phyloP scores from a whole-genome alignment of 2,888 invertebrate genomes.

The Lasioglossum pauxillum region DNA sequence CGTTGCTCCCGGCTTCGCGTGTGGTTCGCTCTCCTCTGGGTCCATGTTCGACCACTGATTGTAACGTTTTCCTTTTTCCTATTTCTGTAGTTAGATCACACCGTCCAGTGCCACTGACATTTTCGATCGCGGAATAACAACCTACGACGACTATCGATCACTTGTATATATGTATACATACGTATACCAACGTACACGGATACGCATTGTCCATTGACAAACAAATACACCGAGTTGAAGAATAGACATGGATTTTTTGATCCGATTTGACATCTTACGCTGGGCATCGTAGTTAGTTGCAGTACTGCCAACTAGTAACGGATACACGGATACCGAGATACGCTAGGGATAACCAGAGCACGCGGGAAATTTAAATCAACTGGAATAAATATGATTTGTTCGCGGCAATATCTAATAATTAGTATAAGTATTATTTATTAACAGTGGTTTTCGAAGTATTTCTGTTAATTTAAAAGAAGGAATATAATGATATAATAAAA shows the following conservation, averaged over 20 bases:
- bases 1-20: constrained; percentile 45
- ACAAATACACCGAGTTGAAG: neutral
- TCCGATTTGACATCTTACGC: neutral
- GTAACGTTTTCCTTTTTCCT: neutral
- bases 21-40: constrained; percentile 59
- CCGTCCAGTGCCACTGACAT: neutral
- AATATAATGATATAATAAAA: too few species aligned
- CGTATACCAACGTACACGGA: neutral
- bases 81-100: neutral
- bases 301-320: too few species aligned
- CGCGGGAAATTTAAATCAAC: too few species aligned
- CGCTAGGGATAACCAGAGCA: too few species aligned
- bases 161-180: neutral
- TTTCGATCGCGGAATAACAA: neutral
- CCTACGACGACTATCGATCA: constrained; percentile 30
- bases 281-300: neutral
- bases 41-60: constrained; percentile 57
- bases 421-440: too few species aligned
- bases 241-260: neutral
- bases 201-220: constrained; percentile 7
- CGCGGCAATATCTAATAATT: too few species aligned
- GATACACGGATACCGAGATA: too few species aligned
- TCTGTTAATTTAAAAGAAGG: too few species aligned
- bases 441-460: too few species aligned
- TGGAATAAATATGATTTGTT: too few species aligned